A percentile compares a stretch with the other conserved stretches of the same genome.
Conservation (phyloP, 2,888 invertebrate genomes). For the Lymantria dispar region DNA sequence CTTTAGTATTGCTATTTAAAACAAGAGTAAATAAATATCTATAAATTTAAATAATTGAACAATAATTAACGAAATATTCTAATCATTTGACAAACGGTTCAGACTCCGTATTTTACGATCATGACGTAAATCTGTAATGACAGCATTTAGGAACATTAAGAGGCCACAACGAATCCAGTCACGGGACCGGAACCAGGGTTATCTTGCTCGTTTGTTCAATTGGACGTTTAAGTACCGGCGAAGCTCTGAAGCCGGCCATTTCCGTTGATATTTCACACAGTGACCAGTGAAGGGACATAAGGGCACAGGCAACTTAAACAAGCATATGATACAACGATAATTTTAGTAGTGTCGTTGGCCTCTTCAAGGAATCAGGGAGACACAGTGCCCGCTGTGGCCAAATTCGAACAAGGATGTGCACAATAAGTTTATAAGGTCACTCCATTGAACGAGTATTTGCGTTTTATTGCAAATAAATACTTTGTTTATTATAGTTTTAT, state of each 20-base stretch:
- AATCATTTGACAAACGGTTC: not conserved
- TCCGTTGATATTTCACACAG: slow-evolving; percentile 66
- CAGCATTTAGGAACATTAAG: slow-evolving; percentile 37
- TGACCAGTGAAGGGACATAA: slow-evolving; percentile 35
- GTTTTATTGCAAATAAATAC: slow-evolving; percentile 16
- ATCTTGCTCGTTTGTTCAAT: slow-evolving; percentile 76
- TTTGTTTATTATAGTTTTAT: not conserved
- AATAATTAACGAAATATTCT: no score
- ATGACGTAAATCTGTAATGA: slow-evolving; percentile 27
- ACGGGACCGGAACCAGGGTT: slow-evolving; percentile 72
- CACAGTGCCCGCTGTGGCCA: slow-evolving; percentile 35
- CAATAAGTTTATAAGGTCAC: slow-evolving; percentile 58
- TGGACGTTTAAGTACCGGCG: slow-evolving; percentile 62
- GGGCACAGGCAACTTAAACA: not conserved
- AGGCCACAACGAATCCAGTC: slow-evolving; percentile 48
- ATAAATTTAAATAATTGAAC: not conserved
- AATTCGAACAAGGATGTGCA: slow-evolving; percentile 56
- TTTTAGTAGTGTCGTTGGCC: slow-evolving; percentile 30
- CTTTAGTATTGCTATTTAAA: not conserved
- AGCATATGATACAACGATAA: not conserved
- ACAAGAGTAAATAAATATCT: not conserved
- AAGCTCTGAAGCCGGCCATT: slow-evolving; percentile 60
- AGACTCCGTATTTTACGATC: not conserved
- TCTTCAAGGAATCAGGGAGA: slow-evolving; percentile 28
- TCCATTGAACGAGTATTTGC: slow-evolving; percentile 30